Conservation (phyloP, 2,113 vertebrate genomes). For the Dendropsophus ebraccatus region DNA sequence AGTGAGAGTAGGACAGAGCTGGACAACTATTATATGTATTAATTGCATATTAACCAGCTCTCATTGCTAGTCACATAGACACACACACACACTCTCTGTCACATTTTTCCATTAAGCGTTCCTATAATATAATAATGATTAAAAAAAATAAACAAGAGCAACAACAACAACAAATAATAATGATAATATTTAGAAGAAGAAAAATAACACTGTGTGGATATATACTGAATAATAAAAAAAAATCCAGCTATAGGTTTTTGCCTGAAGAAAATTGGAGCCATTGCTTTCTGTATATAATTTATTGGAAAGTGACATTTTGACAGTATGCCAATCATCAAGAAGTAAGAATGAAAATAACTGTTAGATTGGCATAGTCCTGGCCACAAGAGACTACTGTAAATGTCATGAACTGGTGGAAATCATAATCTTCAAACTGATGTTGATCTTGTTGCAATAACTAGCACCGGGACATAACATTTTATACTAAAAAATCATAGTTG, state of each 20-base stretch:
- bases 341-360: slow-evolving; percentile 39
- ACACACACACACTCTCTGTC: background rate
- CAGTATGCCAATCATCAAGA: slow-evolving; percentile 53
- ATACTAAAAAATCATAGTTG: background rate
- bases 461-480: background rate
- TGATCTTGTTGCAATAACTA: slow-evolving; percentile 16
- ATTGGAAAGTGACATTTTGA: slow-evolving; percentile 44
- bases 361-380: slow-evolving; percentile 38
- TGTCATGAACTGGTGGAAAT: slow-evolving; percentile 44
- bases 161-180: background rate
- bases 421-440: slow-evolving; percentile 9
- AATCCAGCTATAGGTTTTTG: background rate
- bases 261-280: slow-evolving; percentile 4
- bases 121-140: background rate
- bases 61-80: background rate
- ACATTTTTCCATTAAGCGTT: no score
- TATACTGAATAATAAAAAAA: background rate
- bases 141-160: background rate
- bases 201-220: background rate
- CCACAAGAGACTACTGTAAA: slow-evolving; percentile 48
- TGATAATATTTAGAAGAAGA: no score
- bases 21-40: background rate
- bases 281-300: slow-evolving; percentile 34
- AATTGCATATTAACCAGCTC: background rate
- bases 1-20: background rate